phyloP scores from a whole-genome alignment of 2,797 vertebrate genomes.

The Psittacula derbiana region DNA sequence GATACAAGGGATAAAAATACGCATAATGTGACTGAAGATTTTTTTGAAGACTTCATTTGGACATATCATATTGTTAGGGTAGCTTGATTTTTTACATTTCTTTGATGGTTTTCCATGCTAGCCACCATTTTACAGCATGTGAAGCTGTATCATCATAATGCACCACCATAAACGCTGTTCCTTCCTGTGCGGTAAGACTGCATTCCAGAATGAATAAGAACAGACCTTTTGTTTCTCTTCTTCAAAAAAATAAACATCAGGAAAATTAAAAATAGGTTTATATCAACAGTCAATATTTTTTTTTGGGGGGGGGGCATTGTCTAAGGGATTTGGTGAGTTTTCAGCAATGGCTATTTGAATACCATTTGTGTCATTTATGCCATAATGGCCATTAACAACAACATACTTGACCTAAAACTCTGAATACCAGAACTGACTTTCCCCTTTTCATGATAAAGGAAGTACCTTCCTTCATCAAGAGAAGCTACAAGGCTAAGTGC shows the following conservation, averaged over 20 bases:
- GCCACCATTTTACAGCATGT: background rate
- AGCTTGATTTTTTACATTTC: slow-evolving; percentile 4
- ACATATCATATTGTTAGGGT: background rate
- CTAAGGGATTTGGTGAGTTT: background rate
- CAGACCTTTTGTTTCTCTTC: background rate
- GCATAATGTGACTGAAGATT: slow-evolving; percentile 16
- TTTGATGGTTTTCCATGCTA: slow-evolving; percentile 12
- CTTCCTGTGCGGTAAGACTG: background rate
- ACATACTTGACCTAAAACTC: background rate
- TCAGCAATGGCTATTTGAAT: background rate
- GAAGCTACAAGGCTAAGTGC: background rate
- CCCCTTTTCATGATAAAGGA: background rate
- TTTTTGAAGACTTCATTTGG: slow-evolving; percentile 3
- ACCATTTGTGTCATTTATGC: background rate
- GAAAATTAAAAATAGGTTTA: background rate
- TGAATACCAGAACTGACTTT: background rate
- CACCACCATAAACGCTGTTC: background rate
- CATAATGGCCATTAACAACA: background rate
- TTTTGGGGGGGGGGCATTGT: background rate
- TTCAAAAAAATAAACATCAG: background rate
- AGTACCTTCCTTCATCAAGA: background rate
- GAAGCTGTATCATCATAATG: background rate
- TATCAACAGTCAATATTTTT: background rate
- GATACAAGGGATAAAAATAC: slow-evolving; percentile 21
- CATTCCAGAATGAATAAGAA: background rate